These are phyloP conservation scores for Athrips mouffetella DNA, from an alignment of 2,888 invertebrate genomes.

Conservation along the genomic window DNA sequence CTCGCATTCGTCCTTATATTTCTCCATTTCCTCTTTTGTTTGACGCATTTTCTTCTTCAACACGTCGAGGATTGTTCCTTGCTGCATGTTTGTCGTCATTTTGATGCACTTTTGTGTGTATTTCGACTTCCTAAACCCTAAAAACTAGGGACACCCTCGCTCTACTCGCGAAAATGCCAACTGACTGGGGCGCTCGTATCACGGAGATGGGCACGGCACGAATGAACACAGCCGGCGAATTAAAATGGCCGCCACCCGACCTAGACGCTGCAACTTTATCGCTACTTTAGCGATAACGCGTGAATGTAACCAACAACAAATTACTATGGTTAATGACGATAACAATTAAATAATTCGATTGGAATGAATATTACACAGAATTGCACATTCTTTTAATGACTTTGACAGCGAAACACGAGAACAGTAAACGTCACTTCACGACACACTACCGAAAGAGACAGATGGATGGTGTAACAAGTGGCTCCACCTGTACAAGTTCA, in stretches of 20 bases:
- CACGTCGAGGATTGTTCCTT: slow-evolving; percentile 96
- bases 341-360: slow-evolving; percentile 36
- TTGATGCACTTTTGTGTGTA: slow-evolving; percentile 69
- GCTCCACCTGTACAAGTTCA: slow-evolving; percentile 65
- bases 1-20: slow-evolving; percentile 98
- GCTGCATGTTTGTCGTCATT: slow-evolving; percentile 94
- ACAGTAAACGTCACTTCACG: slow-evolving; percentile 58
- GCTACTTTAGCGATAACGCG: slow-evolving; percentile 46
- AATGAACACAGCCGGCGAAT: slow-evolving; percentile 75
- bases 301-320: slow-evolving; percentile 32
- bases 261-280: slow-evolving; percentile 58
- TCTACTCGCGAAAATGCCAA: slow-evolving; percentile 77
- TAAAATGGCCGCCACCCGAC: slow-evolving; percentile 74
- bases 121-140: slow-evolving; percentile 58
- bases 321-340: slow-evolving; percentile 30
- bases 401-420: slow-evolving; percentile 59
- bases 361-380: slow-evolving; percentile 45
- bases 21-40: slow-evolving; percentile 99
- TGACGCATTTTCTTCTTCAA: slow-evolving; percentile 99
- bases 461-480: slow-evolving; percentile 46
- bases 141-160: slow-evolving; percentile 74
- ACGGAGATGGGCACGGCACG: slow-evolving; percentile 73
- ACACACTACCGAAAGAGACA: slow-evolving; percentile 37
- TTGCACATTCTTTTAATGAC: slow-evolving; percentile 50
- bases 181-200: slow-evolving; percentile 71